Percentiles rank a stretch among this genome's conserved stretches.
phyloP scores from a whole-genome alignment of 2,888 invertebrate genomes.

The Drosophila maculinotata region DNA sequence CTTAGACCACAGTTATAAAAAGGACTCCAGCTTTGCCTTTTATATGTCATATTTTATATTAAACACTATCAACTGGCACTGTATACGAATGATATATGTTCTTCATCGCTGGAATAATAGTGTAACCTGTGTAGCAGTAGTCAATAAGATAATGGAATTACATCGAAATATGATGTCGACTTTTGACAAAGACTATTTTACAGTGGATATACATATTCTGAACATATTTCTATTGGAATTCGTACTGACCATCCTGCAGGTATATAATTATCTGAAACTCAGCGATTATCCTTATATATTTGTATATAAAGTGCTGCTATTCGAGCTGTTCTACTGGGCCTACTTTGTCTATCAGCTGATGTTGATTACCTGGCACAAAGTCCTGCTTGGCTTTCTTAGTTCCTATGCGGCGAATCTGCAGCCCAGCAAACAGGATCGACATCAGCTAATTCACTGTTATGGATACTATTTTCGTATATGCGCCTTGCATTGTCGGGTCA shows the following conservation, averaged over 20 bases:
- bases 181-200: background rate
- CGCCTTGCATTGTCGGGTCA: background rate
- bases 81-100: background rate
- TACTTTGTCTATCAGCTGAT: constrained; percentile 10
- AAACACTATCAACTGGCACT: background rate
- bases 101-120: constrained; percentile 9
- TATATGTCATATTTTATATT: no score
- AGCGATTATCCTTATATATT: background rate
- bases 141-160: constrained; percentile 7
- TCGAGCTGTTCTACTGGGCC: constrained; percentile 12
- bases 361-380: constrained; percentile 14
- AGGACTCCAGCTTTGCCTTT: no score
- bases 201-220: background rate
- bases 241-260: background rate
- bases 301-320: background rate
- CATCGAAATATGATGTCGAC: constrained; percentile 2
- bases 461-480: constrained; percentile 12
- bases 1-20: no score
- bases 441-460: background rate
- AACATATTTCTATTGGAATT: background rate
- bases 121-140: background rate
- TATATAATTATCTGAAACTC: background rate
- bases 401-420: background rate
- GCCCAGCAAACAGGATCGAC: background rate
- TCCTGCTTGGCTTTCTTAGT: background rate